Conservation (phyloP, 2,797 vertebrate genomes). For the Gephyroberyx darwinii region DNA sequence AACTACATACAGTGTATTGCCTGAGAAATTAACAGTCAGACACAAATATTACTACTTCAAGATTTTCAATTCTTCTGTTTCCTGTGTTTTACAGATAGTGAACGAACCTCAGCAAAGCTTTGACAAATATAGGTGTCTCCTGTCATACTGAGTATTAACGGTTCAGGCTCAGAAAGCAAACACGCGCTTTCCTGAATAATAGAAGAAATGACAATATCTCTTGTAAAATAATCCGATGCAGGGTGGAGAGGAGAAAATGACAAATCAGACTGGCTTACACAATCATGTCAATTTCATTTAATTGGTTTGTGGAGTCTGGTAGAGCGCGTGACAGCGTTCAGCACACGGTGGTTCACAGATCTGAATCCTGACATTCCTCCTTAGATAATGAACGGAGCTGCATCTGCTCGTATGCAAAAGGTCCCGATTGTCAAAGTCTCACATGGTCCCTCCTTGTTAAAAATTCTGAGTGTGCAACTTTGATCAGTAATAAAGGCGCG, state of each 20-base stretch:
- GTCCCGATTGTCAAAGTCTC: slow-evolving; percentile 59
- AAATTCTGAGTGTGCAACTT: slow-evolving; percentile 48
- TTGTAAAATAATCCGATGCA: slow-evolving; percentile 50
- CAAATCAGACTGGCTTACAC: slow-evolving; percentile 54
- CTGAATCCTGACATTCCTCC: slow-evolving; percentile 71
- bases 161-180: slow-evolving; percentile 46
- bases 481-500: slow-evolving; percentile 66
- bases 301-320: slow-evolving; percentile 73
- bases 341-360: slow-evolving; percentile 66
- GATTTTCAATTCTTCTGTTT: slow-evolving; percentile 7
- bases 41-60: slow-evolving; percentile 1
- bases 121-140: slow-evolving; percentile 41
- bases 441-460: slow-evolving; percentile 47
- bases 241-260: slow-evolving; percentile 32
- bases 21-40: slow-evolving; percentile 19
- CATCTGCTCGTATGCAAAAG: slow-evolving; percentile 56
- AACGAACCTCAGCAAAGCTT: slow-evolving; percentile 41
- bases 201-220: slow-evolving; percentile 57
- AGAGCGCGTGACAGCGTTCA: slow-evolving; percentile 71
- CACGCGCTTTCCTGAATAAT: slow-evolving; percentile 64
- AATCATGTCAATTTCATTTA: slow-evolving; percentile 78
- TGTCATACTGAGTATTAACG: slow-evolving; percentile 69
- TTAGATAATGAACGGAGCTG: slow-evolving; percentile 71
- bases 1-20: neutral
- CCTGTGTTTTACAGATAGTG: slow-evolving; percentile 39